A percentile compares a stretch with the other conserved stretches of the same genome.
Evolutionary conservation across 1,140 invertebrate genomes (phyloP).

Genomic region (Camponotus floridanus): DNA sequence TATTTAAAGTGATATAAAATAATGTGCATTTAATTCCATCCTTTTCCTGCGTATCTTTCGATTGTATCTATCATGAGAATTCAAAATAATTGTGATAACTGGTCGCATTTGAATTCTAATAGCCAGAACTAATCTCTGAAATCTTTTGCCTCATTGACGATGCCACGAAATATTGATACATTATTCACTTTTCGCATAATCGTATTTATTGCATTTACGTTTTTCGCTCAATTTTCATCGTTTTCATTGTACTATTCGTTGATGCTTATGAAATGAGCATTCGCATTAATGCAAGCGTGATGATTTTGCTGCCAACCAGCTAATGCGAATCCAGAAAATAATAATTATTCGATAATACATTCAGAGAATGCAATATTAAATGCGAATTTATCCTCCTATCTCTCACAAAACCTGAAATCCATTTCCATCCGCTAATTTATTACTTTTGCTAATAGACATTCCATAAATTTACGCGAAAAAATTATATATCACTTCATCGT

Average conservation of each 20-base stretch:
- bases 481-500: background rate
- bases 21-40: background rate
- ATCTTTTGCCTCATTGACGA: conserved; percentile 43
- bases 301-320: conserved; percentile 62
- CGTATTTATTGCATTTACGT: conserved; percentile 35
- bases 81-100: conserved; percentile 1
- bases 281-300: conserved; percentile 54
- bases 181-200: conserved; percentile 43
- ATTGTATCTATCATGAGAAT: background rate
- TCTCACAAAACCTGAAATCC: conserved; percentile 30
- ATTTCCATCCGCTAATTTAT: conserved; percentile 45
- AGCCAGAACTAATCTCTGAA: conserved; percentile 22
- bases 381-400: conserved; percentile 61
- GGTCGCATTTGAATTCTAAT: conserved; percentile 8
- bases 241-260: background rate
- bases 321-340: conserved; percentile 63
- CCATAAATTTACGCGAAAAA: conserved; percentile 4
- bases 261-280: conserved; percentile 53
- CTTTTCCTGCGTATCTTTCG: background rate
- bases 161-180: conserved; percentile 43
- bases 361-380: conserved; percentile 61
- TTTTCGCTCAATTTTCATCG: conserved; percentile 63
- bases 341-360: conserved; percentile 65
- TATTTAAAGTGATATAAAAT: background rate
- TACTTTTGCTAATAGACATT: conserved; percentile 31